Conservation (phyloP, 2,113 vertebrate genomes). For the Turdus rufiventris region DNA sequence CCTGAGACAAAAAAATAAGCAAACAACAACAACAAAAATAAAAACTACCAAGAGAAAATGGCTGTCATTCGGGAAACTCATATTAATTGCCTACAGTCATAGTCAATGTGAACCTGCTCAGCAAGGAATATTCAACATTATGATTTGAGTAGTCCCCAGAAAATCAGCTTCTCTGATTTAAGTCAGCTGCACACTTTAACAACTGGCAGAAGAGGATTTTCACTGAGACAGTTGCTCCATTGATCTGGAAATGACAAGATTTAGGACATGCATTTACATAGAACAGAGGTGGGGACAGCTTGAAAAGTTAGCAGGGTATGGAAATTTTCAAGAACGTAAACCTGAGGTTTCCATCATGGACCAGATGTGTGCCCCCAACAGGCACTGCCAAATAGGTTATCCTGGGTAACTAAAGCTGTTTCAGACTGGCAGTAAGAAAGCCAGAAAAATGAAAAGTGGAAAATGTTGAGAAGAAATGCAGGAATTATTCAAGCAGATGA, state of each 20-base stretch:
- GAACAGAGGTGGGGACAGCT: conserved; percentile 16
- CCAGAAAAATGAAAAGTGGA: neutral
- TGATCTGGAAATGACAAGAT: conserved; percentile 37
- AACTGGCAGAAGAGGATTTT: conserved; percentile 1
- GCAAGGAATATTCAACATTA: conserved; percentile 1
- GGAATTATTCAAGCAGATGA: neutral
- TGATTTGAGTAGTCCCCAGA: neutral
- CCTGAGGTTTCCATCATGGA: neutral
- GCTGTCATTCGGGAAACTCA: neutral
- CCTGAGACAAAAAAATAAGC: neutral
- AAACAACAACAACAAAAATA: neutral
- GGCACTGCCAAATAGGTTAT: neutral
- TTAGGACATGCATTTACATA: conserved; percentile 3
- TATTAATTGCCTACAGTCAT: conserved; percentile 37
- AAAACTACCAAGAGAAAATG: neutral
- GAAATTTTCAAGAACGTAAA: neutral
- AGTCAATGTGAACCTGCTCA: neutral
- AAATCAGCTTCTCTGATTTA: neutral
- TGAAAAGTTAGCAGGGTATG: neutral
- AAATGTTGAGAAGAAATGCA: neutral
- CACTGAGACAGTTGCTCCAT: neutral
- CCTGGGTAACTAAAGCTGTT: neutral
- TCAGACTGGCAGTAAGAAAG: neutral
- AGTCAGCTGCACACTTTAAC: neutral
- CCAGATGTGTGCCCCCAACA: neutral